A percentile compares a stretch with the other conserved stretches of the same genome.
Conservation (phyloP, 2,888 invertebrate species). For the Amblyteles armatorius region DNA sequence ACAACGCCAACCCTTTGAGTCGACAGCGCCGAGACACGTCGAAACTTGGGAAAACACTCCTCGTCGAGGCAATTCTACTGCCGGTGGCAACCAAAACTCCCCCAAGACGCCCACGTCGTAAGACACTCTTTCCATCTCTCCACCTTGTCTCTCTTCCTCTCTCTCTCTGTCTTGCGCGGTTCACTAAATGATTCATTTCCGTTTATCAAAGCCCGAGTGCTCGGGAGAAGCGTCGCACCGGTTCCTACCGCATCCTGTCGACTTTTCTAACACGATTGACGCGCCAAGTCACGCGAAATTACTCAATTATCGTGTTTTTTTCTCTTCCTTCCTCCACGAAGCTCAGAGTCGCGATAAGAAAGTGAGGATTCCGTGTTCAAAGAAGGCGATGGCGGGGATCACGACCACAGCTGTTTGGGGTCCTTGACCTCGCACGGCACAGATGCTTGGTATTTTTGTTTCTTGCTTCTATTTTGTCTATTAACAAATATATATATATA, state of each 20-base stretch:
- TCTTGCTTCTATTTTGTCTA: no score
- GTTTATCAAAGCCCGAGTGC: slow-evolving; percentile 58
- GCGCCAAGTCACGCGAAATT: slow-evolving; percentile 15
- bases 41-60: slow-evolving; percentile 3
- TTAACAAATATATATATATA: no score
- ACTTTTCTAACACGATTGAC: slow-evolving; percentile 23
- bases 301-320: slow-evolving; percentile 31
- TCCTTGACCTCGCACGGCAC: background rate
- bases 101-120: slow-evolving; percentile 55
- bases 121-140: slow-evolving; percentile 5
- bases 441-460: no score
- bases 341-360: slow-evolving; percentile 5
- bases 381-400: background rate
- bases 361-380: background rate
- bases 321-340: background rate
- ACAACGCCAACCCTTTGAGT: background rate
- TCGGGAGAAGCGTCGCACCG: background rate
- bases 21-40: background rate
- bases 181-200: slow-evolving; percentile 64
- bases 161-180: slow-evolving; percentile 22
- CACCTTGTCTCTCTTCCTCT: background rate
- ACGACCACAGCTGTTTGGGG: background rate
- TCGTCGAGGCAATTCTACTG: slow-evolving; percentile 25
- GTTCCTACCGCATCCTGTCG: slow-evolving; percentile 35
- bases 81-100: slow-evolving; percentile 48